Base-by-base conservation (phyloP, 2,888 invertebrate species). In the Sinohyriopsis cumingii region DNA sequence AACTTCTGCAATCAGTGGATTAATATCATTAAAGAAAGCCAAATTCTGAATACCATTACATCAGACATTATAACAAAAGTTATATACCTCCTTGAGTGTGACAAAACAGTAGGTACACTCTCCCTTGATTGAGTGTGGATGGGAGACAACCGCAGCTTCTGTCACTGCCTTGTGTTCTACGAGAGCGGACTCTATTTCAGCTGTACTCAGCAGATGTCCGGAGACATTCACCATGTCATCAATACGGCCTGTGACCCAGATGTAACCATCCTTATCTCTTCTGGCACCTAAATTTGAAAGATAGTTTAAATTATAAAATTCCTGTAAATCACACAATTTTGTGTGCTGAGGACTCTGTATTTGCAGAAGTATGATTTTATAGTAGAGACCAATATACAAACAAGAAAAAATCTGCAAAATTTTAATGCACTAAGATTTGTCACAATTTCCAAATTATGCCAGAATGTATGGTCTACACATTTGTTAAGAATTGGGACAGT, bases 181-280 rank as follows among this genome's bases (percentile, higher is more conserved):
- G 54, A 92, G 84, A 15, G 92, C 92, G 0, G 92, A 91, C 83
- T 93, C 93, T 33, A 93, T 92, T 92, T 99, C 98, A 0, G 99
- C 95, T 0, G 99, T 99, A 74, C 97, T 97, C 94, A 99, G 95
- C 68, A 99, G 92, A 91, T 99, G 99, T 0, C 99, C 99, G 3
- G 97, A 98, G 15, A 99, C 98, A 90, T 99, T 99, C 80, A 99
- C 92, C 96, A 99, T 98, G 90, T 99, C 99, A 89, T 99, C 99
- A 57, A 98, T 95, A 71, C 98, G 94, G 0, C 98, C 98, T 0
- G 98, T 98, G 72, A 99, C 95, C 97, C 97, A 98, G 69, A 97
- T 91, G 90, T 97, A 97, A 0, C 98, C 98, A 89, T 99, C 98
- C 28, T 94, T 93, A 90, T 99, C 99, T 71, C 97, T 92, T 80